phyloP scores from a whole-genome alignment of 2,888 invertebrate species.

The Petrophora chlorosata region DNA sequence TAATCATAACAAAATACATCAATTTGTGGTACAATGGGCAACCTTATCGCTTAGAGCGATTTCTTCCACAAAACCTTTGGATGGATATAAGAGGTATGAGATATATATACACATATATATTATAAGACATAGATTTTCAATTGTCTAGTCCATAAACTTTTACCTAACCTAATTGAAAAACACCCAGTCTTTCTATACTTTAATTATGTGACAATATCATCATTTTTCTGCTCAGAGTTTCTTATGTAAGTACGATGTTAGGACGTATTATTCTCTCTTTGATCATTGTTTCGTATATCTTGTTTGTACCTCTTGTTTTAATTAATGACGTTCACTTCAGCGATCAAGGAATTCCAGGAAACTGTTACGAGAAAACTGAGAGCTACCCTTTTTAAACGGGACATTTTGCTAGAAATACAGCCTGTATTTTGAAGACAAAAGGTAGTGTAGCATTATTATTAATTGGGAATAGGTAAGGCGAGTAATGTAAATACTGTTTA shows the following conservation, averaged over 20 bases:
- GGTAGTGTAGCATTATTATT: too few species aligned
- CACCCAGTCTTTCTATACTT: too few species aligned
- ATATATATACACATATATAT: too few species aligned
- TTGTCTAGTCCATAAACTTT: too few species aligned
- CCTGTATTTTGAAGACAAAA: not conserved
- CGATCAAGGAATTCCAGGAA: conserved; percentile 4
- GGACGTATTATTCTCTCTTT: not conserved
- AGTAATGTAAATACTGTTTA: too few species aligned
- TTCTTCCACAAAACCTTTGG: too few species aligned
- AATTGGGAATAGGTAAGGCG: not conserved
- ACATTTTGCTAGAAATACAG: conserved; percentile 1
- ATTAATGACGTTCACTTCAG: conserved; percentile 2
- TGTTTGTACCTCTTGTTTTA: conserved; percentile 1
- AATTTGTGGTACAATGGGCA: too few species aligned
- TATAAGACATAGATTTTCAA: too few species aligned
- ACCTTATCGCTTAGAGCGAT: too few species aligned
- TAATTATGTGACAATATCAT: not conserved
- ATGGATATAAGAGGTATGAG: too few species aligned
- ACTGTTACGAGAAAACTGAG: not conserved
- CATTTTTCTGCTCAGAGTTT: conserved; percentile 9
- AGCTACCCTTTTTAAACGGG: not conserved
- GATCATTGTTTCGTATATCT: not conserved
- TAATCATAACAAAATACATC: too few species aligned
- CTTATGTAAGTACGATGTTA: conserved; percentile 14
- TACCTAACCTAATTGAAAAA: too few species aligned